phyloP scores from a whole-genome alignment of 2,888 invertebrate species.

The Hyalella azteca region DNA sequence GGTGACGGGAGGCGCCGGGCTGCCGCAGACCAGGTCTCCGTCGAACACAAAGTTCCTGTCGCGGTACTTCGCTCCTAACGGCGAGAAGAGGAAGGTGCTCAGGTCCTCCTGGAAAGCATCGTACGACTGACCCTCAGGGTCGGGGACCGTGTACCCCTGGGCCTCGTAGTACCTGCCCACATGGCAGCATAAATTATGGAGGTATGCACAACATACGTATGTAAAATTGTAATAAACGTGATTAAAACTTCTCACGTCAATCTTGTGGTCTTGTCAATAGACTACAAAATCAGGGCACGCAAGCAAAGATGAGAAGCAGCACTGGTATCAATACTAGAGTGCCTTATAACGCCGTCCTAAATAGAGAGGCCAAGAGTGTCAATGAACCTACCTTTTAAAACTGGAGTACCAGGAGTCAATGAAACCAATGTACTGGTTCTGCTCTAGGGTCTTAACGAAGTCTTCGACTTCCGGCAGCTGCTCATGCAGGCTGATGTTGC shows the following conservation, averaged over 20 bases:
- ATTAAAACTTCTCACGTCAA: no score
- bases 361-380: no score
- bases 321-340: no score
- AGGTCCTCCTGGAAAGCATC: constrained; percentile 70
- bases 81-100: constrained; percentile 75
- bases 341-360: no score
- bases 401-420: constrained; percentile 70
- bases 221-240: no score
- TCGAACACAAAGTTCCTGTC: constrained; percentile 69
- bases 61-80: constrained; percentile 73
- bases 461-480: constrained; percentile 47
- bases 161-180: constrained; percentile 52
- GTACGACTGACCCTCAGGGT: constrained; percentile 40
- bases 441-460: constrained; percentile 41
- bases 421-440: constrained; percentile 22
- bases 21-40: constrained; percentile 70
- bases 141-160: constrained; percentile 42
- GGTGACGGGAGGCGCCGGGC: constrained; percentile 68
- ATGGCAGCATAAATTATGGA: no score
- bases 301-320: no score
- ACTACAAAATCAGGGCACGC: no score
- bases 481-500: constrained; percentile 47
- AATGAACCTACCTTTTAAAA: no score
- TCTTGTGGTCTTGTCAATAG: no score
- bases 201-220: no score